Evolutionary conservation across 2,113 vertebrate genomes (phyloP).

Genomic region (Lucifuga dentata): DNA sequence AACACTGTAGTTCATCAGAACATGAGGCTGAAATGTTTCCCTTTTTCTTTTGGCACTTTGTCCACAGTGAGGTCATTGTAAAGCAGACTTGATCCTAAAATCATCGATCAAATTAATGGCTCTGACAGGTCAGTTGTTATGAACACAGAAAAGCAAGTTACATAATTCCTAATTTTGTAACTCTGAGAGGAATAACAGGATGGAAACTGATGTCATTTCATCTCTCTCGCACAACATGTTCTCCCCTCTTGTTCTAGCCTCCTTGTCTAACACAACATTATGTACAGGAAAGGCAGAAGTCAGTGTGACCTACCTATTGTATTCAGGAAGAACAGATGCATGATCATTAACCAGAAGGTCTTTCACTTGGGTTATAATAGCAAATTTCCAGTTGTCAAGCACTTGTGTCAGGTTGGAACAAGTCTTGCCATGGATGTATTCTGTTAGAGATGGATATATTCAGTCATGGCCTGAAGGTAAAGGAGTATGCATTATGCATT

Average conservation of each 20-base stretch:
- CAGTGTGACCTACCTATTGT: constrained; percentile 82
- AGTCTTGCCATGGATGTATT: constrained; percentile 62
- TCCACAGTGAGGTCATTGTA: constrained; percentile 48
- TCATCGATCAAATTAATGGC: constrained; percentile 24
- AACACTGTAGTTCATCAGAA: constrained; percentile 9
- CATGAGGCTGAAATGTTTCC: constrained; percentile 42
- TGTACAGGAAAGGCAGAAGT: not conserved
- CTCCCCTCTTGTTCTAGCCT: not conserved
- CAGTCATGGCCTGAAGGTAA: too few relatives aligned
- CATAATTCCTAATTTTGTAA: constrained; percentile 16
- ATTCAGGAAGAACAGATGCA: constrained; percentile 88
- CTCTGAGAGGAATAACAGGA: constrained; percentile 17
- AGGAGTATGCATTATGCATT: not conserved
- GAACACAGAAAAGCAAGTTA: constrained; percentile 25
- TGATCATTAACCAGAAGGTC: constrained; percentile 88
- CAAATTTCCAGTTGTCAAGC: constrained; percentile 92
- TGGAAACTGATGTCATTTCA: constrained; percentile 32
- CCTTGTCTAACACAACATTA: not conserved
- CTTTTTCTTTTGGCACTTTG: constrained; percentile 35
- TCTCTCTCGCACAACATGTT: constrained; percentile 8
- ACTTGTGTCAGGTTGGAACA: constrained; percentile 90
- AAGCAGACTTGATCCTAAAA: constrained; percentile 3
- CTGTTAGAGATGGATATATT: constrained; percentile 58
- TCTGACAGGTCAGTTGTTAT: constrained; percentile 11
- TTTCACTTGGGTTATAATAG: constrained; percentile 87